Conservation (phyloP, 2,888 invertebrate genomes). For the Dexiosoma caninum region DNA sequence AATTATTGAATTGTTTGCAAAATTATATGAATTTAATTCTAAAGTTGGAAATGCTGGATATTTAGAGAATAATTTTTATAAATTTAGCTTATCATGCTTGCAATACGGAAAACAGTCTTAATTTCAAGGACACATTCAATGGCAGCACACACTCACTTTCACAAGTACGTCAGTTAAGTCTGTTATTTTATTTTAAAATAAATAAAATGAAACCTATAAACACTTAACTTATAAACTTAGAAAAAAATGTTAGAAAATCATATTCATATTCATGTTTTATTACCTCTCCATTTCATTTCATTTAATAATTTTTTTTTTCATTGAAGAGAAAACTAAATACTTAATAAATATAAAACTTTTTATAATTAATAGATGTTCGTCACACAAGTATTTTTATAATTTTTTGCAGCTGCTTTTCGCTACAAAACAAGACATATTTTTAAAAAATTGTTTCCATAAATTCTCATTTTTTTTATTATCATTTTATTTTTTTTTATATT, state of each 20-base stretch:
- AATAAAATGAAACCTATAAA: background rate
- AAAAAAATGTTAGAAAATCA: background rate
- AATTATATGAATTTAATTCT: no score
- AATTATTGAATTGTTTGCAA: no score
- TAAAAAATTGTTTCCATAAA: constrained; percentile 18
- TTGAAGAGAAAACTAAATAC: constrained; percentile 10
- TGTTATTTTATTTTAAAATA: background rate
- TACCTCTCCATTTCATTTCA: constrained; percentile 9
- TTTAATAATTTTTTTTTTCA: constrained; percentile 1
- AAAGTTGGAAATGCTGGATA: no score
- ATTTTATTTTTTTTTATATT: background rate
- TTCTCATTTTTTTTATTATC: constrained; percentile 15
- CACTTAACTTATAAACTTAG: background rate
- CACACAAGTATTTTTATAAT: constrained; percentile 16
- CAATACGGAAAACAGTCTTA: constrained; percentile 32
- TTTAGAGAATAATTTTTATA: no score
- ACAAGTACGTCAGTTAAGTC: background rate
- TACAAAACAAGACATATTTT: constrained; percentile 9
- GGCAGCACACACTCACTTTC: constrained; percentile 1
- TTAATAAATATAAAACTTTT: constrained; percentile 23
- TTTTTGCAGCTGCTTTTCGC: constrained; percentile 10
- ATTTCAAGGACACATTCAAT: constrained; percentile 53
- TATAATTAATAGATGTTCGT: constrained; percentile 39
- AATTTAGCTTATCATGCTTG: background rate
- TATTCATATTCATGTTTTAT: background rate